A percentile compares a stretch with the other conserved stretches of the same genome.
Evolutionary conservation across 2,113 vertebrate species (phyloP).

Genomic region (Neofelis nebulosa): DNA sequence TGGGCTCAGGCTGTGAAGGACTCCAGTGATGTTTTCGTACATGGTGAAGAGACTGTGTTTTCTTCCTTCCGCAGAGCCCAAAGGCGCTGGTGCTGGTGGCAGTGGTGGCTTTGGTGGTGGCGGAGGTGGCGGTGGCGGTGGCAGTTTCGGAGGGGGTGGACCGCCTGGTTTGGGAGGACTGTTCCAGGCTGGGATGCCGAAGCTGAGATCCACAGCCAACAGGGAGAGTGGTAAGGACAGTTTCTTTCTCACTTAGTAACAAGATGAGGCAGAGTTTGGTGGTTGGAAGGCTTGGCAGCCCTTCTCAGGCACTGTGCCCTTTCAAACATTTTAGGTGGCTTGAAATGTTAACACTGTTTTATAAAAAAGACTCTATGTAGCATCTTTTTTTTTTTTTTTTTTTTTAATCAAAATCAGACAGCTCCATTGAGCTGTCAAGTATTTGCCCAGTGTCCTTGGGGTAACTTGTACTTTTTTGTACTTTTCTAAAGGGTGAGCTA

Average conservation of each 20-base stretch:
- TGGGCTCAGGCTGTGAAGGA: neutral
- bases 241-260: neutral
- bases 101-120: conserved; percentile 74
- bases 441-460: neutral
- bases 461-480: neutral
- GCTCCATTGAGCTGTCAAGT: neutral
- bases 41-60: neutral
- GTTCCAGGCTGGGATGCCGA: conserved; percentile 97
- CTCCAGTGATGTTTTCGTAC: neutral
- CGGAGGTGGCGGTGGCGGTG: conserved; percentile 53
- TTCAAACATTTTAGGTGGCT: neutral
- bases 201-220: conserved; percentile 90
- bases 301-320: neutral
- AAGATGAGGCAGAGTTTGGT: neutral
- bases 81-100: conserved; percentile 81
- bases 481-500: conserved; percentile 16
- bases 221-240: conserved; percentile 87
- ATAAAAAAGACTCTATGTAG: neutral
- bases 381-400: neutral
- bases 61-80: conserved; percentile 90
- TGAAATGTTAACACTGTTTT: neutral
- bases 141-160: conserved; percentile 81
- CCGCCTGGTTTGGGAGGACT: conserved; percentile 93
- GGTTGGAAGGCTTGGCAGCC: neutral
- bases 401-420: neutral